phyloP scores from a whole-genome alignment of 2,797 vertebrate genomes.

The Gymnoscopelus braueri region DNA sequence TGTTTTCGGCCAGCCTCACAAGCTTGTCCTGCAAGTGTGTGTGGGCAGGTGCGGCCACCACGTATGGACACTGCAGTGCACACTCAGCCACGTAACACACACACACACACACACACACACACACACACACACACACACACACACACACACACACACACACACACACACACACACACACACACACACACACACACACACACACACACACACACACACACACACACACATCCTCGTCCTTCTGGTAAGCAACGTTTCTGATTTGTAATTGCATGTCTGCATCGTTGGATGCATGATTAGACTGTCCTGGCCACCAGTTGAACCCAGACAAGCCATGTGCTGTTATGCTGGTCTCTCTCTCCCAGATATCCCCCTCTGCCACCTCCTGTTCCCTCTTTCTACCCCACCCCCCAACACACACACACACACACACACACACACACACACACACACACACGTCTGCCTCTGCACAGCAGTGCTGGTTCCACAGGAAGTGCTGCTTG shows the following conservation, averaged over 20 bases:
- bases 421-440: constrained; percentile 25
- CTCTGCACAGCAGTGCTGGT: constrained; percentile 63
- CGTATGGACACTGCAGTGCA: not conserved
- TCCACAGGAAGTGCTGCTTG: constrained; percentile 69
- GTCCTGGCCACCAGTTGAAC: constrained; percentile 35
- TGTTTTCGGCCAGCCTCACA: not conserved
- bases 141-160: not conserved
- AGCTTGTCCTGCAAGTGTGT: not conserved
- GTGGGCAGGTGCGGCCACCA: constrained; percentile 9
- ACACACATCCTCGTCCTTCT: constrained; percentile 1
- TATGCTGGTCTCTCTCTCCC: constrained; percentile 55
- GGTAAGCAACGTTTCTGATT: constrained; percentile 25
- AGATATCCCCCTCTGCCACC: not conserved
- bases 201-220: not conserved
- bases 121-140: constrained; percentile 1
- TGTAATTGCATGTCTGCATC: constrained; percentile 30
- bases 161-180: not conserved
- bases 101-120: not conserved
- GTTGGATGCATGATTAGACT: constrained; percentile 33
- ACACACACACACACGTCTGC: constrained; percentile 50
- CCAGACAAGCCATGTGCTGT: constrained; percentile 38
- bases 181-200: constrained; percentile 2
- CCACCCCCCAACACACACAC: constrained; percentile 14
- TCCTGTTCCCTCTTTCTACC: constrained; percentile 23
- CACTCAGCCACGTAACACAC: no score